A percentile compares a stretch with the other conserved stretches of the same genome.
phyloP scores from a whole-genome alignment of 2,888 invertebrate species.

The Apamea sordens region DNA sequence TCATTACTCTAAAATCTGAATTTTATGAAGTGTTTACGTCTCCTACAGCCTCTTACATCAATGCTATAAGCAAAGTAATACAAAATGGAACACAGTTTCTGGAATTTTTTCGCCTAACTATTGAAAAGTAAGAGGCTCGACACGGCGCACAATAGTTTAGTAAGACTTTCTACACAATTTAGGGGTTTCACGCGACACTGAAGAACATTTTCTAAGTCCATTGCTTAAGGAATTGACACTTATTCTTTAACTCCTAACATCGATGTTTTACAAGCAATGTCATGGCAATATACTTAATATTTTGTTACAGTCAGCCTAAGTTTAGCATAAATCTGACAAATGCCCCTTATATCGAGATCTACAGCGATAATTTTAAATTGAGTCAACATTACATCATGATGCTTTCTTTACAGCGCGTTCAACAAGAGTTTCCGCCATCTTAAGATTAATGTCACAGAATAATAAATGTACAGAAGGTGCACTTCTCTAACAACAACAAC shows the following conservation, averaged over 20 bases:
- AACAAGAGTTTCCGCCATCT: slow-evolving; percentile 4
- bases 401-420: slow-evolving; percentile 12
- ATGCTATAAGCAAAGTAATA: slow-evolving; percentile 65
- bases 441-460: slow-evolving; percentile 41
- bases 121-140: slow-evolving; percentile 42
- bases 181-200: slow-evolving; percentile 23
- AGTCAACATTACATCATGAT: slow-evolving; percentile 37
- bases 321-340: slow-evolving; percentile 41
- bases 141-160: slow-evolving; percentile 11
- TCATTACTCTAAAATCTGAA: slow-evolving; percentile 44
- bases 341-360: slow-evolving; percentile 23
- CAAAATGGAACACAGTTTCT: slow-evolving; percentile 69
- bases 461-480: slow-evolving; percentile 44
- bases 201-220: slow-evolving; percentile 35
- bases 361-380: slow-evolving; percentile 43
- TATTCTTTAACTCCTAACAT: slow-evolving; percentile 45
- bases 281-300: slow-evolving; percentile 18
- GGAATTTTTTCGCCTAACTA: slow-evolving; percentile 61
- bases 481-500: slow-evolving; percentile 9
- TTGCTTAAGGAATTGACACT: slow-evolving; percentile 54
- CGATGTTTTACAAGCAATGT: slow-evolving; percentile 52
- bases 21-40: slow-evolving; percentile 41
- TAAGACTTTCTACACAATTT: slow-evolving; percentile 32
- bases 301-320: slow-evolving; percentile 17
- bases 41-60: slow-evolving; percentile 41